A percentile compares a stretch with the other conserved stretches of the same genome.
phyloP scores from a whole-genome alignment of 2,888 invertebrate genomes.

The Quadroppia sp. region DNA sequence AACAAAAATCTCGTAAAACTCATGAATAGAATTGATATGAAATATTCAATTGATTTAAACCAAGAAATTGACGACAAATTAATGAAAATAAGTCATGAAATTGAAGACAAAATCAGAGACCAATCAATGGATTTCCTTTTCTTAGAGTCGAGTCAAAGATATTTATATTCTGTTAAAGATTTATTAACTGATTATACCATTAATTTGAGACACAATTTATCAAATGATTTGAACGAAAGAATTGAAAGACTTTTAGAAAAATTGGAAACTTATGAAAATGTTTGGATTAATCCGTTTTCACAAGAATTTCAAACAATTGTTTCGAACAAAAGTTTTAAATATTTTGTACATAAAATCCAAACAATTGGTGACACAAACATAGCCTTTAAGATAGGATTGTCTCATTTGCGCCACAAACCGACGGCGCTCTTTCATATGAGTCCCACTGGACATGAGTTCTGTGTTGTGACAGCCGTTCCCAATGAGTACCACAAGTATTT shows the following conservation, averaged over 20 bases:
- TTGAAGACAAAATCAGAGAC: background rate
- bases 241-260: background rate
- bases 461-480: background rate
- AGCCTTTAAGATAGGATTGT: conserved; percentile 23
- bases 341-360: background rate
- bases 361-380: background rate
- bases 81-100: background rate
- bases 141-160: background rate
- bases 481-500: conserved; percentile 22
- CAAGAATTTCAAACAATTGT: background rate
- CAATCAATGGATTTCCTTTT: background rate
- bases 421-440: background rate
- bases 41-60: conserved; percentile 19
- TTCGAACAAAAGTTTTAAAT: background rate
- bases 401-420: conserved; percentile 27
- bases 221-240: background rate
- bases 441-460: background rate
- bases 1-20: background rate
- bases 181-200: conserved; percentile 18
- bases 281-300: background rate
- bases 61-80: conserved; percentile 13
- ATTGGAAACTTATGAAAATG: background rate
- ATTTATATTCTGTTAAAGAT: conserved; percentile 17
- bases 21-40: background rate
- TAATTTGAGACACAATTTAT: conserved; percentile 10